Base-by-base conservation (phyloP, 2,113 vertebrate species). In the Brachionichthys hirsutus region DNA sequence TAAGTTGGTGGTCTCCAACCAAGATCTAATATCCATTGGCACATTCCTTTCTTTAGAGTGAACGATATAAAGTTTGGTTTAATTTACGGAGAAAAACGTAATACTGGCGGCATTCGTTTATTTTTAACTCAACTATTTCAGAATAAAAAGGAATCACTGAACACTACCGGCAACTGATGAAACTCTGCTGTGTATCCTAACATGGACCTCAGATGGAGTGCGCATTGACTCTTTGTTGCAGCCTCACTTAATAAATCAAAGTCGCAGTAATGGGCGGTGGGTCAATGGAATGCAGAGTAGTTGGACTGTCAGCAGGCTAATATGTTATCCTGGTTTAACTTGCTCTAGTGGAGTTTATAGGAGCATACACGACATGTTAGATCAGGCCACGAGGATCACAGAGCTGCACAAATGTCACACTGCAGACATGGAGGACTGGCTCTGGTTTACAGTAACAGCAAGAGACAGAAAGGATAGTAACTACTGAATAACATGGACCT, bases 171-270 rank as follows among this genome's bases (percentile, higher is more conserved):
- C 9, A 35, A 35, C 34, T 6, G 4, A 35, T 54, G 60, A 52
- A 45, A 36, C 70, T 16, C 40, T 22, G 2, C 18, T 2, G 16
- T 38, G 20, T 34, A 35, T 20, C 30, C 57, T 16, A 49, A 47
- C 63, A 70, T 60, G 44, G 75, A 77, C 54, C 65, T 57, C 1
- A 34, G 35, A 49, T 47, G 62, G 41, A 48, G 47, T 13, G 56
- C 8, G 20, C 44, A 69, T 16, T 49, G 73, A 75, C 70, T 67
- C 16, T 12, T 53, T n/a, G 36, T 17, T 44, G 58, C 24, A 12
- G 54, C 61, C 50, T 66, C 72, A 73, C 75, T 81, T 66, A 68
- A 61, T 68, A 63, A 63, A 68, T 77, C 80, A 79, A 62, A 83
- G 75, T 55, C 59, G 4, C 65, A 44, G 56, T 84, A 78, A 84